Evolutionary conservation across 2,888 invertebrate genomes (phyloP), one percentile per base, ranked within the genome.

Genomic region (Heterodera filipjevi): DNA sequence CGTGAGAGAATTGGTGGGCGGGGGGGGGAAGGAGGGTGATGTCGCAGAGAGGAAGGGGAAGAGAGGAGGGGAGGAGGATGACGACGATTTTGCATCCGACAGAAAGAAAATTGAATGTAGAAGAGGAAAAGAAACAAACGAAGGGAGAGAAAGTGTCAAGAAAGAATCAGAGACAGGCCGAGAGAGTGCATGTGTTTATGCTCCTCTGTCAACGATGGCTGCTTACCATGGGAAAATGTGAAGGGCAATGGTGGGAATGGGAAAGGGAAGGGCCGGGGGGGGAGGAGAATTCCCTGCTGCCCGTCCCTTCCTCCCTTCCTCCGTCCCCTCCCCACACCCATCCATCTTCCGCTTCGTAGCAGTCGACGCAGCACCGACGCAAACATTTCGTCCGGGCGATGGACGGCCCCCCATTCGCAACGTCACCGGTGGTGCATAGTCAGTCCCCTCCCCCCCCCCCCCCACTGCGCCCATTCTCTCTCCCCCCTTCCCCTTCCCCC

Each of bases 331-430:
- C 66, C 22, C 32, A 12, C 32, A 6, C 22, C 66, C 66, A 59
- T 27, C 27, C 66, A 33, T 32, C 66, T 68, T 32, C 66, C 68
- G 76, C 76, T 75, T 64, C 74, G 75, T 73, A 66, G 78, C 44
- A 66, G 66, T 74, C 78, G 74, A 78, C 78, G 73, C 78, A 35
- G n/a, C 75, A 27, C 53, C 71, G 71, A 71, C 77, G 78, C 59
- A 59, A 66, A 64, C 53, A 59, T 59, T 59, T 59, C 75, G 66
- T 59, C 64, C 59, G 59, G 27, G 53, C 74, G 53, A 66, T 53
- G 59, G 59, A n/a, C 77, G 64, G 30, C 73, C 64, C 22, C 59
- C 73, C 72, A 53, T 33, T 70, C 73, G 32, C 46, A 70, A 71
- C 71, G 72, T 71, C 66, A 73, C 73, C n/a, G 64, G 44, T 68